Base-by-base conservation (phyloP, 1,140 invertebrate genomes). In the Pseudachorutes palmiensis region DNA sequence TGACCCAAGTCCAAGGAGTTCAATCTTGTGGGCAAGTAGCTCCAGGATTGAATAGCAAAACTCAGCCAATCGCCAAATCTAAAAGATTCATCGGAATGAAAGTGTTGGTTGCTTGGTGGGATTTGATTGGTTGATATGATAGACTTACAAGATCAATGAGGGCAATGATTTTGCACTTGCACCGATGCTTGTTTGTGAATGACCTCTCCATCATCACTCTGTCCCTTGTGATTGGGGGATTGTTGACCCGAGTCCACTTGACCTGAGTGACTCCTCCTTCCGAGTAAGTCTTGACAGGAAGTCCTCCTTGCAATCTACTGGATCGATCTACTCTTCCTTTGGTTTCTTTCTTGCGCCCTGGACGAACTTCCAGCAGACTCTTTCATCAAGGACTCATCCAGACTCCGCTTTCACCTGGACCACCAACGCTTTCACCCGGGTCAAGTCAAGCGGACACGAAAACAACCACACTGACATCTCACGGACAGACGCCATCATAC, bases 131-230 rank as follows among this genome's bases (percentile, higher is more conserved):
- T n/a, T n/a, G n/a, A n/a, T n/a, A n/a, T n/a, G n/a, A n/a, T n/a
- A n/a, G n/a, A 55, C 51, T 55, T 55, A 55, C 51, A 22, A 55
- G 51, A 22, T 55, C 51, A 55, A 55, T 55, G 51, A 55, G 24
- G 24, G 51, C 51, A 55, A 55, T 55, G 24, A 55, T 26, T 55
- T 55, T 55, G 24, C 51, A 55, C 51, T 55, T 55, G 51, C 51
- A 55, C 5, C 51, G 12, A 26, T 55, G 51, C 24, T 55, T 55
- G 24, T 55, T 55, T 55, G 51, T 55, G 51, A 55, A 55, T 55
- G 51, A 55, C 51, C 51, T 55, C 51, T 55, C 51, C 51, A 55
- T 55, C 51, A 55, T 55, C 12, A 5, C 51, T 22, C 9, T 9
- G 51, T 5, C 51, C 24, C 24, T 14, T 55, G 5, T 41, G 5